Conservation (phyloP, 2,113 vertebrate genomes). For the Okapia johnstoni region DNA sequence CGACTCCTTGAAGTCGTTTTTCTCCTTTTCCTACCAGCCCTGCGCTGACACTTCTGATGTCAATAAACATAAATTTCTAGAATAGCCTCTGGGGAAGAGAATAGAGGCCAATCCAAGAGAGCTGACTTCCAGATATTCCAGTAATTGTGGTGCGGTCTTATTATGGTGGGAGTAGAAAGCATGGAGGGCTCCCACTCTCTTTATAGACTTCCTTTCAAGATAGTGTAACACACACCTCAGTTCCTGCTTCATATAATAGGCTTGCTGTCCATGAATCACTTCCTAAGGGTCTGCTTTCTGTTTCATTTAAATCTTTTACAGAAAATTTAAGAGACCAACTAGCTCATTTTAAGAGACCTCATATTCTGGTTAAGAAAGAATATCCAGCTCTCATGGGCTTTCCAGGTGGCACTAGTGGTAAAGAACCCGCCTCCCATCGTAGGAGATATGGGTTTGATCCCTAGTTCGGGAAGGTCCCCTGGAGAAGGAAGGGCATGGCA, state of each 20-base stretch:
- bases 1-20: not conserved
- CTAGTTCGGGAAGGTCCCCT: not conserved
- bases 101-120: not conserved
- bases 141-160: not conserved
- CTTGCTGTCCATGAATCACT: not conserved
- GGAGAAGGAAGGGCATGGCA: not conserved
- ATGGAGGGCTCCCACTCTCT: not conserved
- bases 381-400: not conserved
- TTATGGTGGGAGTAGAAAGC: not conserved
- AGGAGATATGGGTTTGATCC: not conserved
- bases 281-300: not conserved
- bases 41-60: not conserved
- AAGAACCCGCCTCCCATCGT: not conserved
- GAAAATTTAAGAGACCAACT: not conserved
- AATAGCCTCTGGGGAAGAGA: not conserved
- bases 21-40: not conserved
- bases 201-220: not conserved
- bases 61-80: constrained; percentile 48
- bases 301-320: not conserved
- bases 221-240: not conserved
- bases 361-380: not conserved
- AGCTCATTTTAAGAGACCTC: not conserved
- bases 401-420: not conserved
- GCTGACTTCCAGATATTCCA: not conserved
- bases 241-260: not conserved